Evolutionary conservation across 2,797 vertebrate species (phyloP), one percentile per base, ranked within the genome.

Genomic region (Pelochelys cantorii): DNA sequence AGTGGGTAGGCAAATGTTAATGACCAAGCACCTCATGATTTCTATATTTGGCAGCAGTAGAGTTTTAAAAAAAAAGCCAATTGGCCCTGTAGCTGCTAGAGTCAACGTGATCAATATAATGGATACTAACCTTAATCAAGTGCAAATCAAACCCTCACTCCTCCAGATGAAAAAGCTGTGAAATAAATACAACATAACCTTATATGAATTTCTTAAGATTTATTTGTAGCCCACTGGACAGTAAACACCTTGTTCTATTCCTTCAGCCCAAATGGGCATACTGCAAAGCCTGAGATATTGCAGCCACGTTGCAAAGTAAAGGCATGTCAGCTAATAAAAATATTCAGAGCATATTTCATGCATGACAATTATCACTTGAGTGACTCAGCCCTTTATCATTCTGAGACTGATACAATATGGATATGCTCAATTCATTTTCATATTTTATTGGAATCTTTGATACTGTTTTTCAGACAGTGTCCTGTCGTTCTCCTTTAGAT

Each of bases 1-100:
- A 94, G 85, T 52, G 77, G 77, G 93, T 93, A 90, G 87, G 89
- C 71, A 79, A 83, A 92, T 1, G 23, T 81, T 91, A 84, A 86
- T 83, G 86, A 92, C 79, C 75, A 75, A 90, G 83, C 62, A 81
- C 88, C 89, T 95, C 62, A 62, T 83, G 90, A 84, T 82, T 90
- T 90, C 93, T 91, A 25, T 92, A 92, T 92, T 90, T 93, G 92
- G 89, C 94, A 81, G 37, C 86, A 82, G 79, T 56, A 62, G 94
- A 80, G n/a, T 92, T 90, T 12, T 8, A 22, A 62, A 65, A 81
- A 62, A 81, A 88, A 92, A 89, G 90, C 92, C 92, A 83, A 15
- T 94, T 95, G 96, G 81, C 81, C 88, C 22, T 23, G 0, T 88
- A 4, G 75, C 81, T 93, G 92, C 55, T 79, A 89, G 22, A 86